These are phyloP conservation scores for Drosophila prostipennis DNA, from an alignment of 2,888 invertebrate genomes.

Conservation along the genomic window DNA sequence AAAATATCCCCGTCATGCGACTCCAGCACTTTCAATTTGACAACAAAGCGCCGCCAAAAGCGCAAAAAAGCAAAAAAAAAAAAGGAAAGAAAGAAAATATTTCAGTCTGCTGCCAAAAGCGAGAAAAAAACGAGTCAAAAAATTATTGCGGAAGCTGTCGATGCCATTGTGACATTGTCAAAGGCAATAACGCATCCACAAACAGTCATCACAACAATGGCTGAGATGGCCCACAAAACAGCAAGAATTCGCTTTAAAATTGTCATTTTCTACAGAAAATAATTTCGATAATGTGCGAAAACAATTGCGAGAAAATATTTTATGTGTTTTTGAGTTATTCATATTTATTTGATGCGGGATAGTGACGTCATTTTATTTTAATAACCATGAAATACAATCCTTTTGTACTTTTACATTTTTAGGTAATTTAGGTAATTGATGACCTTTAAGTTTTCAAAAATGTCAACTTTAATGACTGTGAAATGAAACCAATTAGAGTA, in stretches of 20 bases:
- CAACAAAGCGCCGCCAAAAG: slow-evolving; percentile 43
- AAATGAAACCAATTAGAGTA: slow-evolving; percentile 1
- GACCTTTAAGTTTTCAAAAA: not conserved
- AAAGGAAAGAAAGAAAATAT: slow-evolving; percentile 13
- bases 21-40: slow-evolving; percentile 49
- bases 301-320: not conserved
- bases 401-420: too few relatives aligned
- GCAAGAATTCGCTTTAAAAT: slow-evolving; percentile 6
- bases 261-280: not conserved
- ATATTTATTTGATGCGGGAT: too few relatives aligned
- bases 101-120: slow-evolving; percentile 46
- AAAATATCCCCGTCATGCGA: slow-evolving; percentile 61
- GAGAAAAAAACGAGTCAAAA: slow-evolving; percentile 25
- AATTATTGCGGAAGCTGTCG: slow-evolving; percentile 67
- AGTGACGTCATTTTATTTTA: too few relatives aligned
- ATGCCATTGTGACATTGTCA: slow-evolving; percentile 70
- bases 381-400: not conserved
- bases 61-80: slow-evolving; percentile 2
- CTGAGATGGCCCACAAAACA: slow-evolving; percentile 8
- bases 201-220: slow-evolving; percentile 37
- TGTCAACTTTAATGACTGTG: not conserved
- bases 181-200: slow-evolving; percentile 69
- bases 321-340: not conserved
- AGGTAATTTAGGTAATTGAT: too few relatives aligned
- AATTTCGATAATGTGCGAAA: not conserved